Evolutionary conservation across 2,888 invertebrate genomes (phyloP).

Genomic region (Eretmocerus hayati): DNA sequence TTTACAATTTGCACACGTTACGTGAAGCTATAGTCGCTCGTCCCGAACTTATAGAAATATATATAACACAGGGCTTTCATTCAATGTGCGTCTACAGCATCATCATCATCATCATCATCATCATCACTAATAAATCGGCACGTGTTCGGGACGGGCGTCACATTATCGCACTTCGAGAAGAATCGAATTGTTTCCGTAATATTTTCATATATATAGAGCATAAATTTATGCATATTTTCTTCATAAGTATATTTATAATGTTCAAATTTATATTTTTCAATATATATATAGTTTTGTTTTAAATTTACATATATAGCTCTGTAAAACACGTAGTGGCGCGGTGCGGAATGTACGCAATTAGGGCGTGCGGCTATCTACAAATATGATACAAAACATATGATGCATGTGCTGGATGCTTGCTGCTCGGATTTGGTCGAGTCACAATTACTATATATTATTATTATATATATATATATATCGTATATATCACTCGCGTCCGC

Average conservation of each 20-base stretch:
- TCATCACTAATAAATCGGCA: no score
- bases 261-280: conserved; percentile 10
- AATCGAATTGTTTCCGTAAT: no score
- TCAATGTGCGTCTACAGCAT: no score
- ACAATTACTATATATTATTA: not conserved
- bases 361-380: conserved; percentile 43
- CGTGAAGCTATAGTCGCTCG: conserved; percentile 2
- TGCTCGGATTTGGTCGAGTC: not conserved
- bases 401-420: not conserved
- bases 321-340: conserved; percentile 38
- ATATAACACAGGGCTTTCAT: no score
- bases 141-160: no score
- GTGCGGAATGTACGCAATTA: conserved; percentile 38
- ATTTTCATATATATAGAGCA: no score
- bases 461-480: not conserved
- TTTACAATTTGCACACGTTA: not conserved
- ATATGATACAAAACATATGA: conserved; percentile 38
- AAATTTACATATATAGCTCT: conserved; percentile 30
- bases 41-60: conserved; percentile 7
- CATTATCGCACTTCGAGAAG: no score
- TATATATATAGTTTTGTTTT: conserved; percentile 23
- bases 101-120: no score
- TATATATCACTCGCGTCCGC: not conserved
- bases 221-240: no score
- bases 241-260: no score